Evolutionary conservation across 2,797 vertebrate genomes (phyloP).

Genomic region (Dendrocincla tyrannina): DNA sequence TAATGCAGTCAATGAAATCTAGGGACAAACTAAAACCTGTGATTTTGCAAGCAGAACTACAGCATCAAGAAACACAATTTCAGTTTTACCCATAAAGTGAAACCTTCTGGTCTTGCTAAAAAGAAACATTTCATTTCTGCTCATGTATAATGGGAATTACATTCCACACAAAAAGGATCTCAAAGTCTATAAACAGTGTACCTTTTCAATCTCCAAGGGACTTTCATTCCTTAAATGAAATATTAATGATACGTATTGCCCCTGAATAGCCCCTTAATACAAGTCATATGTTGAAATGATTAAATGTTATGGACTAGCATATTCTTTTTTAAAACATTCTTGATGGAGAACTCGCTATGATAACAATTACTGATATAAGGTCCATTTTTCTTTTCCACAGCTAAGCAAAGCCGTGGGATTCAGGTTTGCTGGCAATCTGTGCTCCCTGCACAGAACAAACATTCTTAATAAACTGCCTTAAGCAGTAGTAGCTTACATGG

Average conservation of each 20-base stretch:
- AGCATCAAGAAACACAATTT: constrained; percentile 55
- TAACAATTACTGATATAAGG: constrained; percentile 57
- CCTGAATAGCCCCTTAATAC: constrained; percentile 70
- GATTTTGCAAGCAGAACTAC: constrained; percentile 43
- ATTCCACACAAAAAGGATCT: constrained; percentile 56
- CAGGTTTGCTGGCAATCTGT: constrained; percentile 53
- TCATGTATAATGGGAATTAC: constrained; percentile 68
- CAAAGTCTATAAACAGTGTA: constrained; percentile 65
- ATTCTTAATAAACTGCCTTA: constrained; percentile 37
- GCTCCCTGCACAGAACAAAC: constrained; percentile 45
- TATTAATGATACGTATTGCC: constrained; percentile 66
- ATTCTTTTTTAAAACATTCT: constrained; percentile 55
- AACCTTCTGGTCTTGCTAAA: constrained; percentile 60
- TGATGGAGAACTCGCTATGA: constrained; percentile 60
- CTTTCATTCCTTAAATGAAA: constrained; percentile 68
- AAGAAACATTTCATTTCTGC: constrained; percentile 55
- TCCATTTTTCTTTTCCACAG: constrained; percentile 50
- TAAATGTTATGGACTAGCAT: constrained; percentile 59
- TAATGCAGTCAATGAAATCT: constrained; percentile 17
- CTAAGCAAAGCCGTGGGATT: constrained; percentile 63
- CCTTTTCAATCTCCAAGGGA: constrained; percentile 71
- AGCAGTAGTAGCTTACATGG: constrained; percentile 25
- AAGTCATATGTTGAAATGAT: constrained; percentile 72
- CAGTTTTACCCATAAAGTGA: constrained; percentile 50
- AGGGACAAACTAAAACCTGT: constrained; percentile 47